Conservation (phyloP, 2,113 vertebrate genomes). For the Indri indri region DNA sequence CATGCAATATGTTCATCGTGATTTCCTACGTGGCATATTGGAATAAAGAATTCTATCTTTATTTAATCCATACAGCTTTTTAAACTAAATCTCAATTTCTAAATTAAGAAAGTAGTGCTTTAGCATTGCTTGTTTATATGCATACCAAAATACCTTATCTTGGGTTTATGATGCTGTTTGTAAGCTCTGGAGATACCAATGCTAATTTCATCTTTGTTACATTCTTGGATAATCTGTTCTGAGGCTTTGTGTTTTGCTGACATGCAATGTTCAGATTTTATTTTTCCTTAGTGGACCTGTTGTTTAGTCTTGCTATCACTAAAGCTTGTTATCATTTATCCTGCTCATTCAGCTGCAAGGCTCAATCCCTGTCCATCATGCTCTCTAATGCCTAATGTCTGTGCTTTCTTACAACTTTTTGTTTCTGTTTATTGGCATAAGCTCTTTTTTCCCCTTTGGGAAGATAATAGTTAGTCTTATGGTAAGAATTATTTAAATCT, state of each 20-base stretch:
- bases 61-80: conserved; percentile 72
- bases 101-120: conserved; percentile 73
- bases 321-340: conserved; percentile 77
- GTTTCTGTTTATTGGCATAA: conserved; percentile 67
- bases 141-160: conserved; percentile 71
- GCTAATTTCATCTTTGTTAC: conserved; percentile 80
- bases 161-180: conserved; percentile 65
- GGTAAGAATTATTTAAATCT: background rate
- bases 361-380: conserved; percentile 67
- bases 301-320: conserved; percentile 72
- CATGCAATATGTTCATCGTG: conserved; percentile 23
- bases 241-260: conserved; percentile 75
- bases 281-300: conserved; percentile 60
- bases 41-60: conserved; percentile 60
- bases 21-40: conserved; percentile 44
- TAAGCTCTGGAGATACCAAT: conserved; percentile 74
- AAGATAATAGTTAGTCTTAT: conserved; percentile 37
- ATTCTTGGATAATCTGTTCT: conserved; percentile 78
- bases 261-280: conserved; percentile 55
- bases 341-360: conserved; percentile 73
- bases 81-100: conserved; percentile 73
- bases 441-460: conserved; percentile 48
- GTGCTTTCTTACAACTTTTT: conserved; percentile 56
- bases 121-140: conserved; percentile 65
- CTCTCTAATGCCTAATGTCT: conserved; percentile 51